phyloP scores from a whole-genome alignment of 2,797 vertebrate genomes.

The Adelosebastes latens region DNA sequence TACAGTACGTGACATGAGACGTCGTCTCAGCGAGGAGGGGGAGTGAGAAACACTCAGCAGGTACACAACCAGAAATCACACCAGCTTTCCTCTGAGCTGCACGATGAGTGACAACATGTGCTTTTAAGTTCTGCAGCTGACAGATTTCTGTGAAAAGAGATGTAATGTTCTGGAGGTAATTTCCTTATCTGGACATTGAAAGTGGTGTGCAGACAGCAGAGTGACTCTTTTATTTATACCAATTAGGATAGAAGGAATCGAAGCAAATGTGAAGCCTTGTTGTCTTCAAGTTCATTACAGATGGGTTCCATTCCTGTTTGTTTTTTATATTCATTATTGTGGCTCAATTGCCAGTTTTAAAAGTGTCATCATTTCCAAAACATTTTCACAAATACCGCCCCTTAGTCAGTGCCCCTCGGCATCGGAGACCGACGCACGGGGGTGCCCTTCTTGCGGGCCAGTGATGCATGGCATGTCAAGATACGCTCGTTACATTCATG shows the following conservation, averaged over 20 bases:
- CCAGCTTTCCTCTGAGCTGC: neutral
- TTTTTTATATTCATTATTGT: neutral
- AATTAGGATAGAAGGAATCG: neutral
- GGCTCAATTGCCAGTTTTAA: neutral
- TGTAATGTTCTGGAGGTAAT: neutral
- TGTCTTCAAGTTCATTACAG: neutral
- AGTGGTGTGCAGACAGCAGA: neutral
- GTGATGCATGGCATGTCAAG: too few species aligned
- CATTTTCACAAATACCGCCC: too few species aligned
- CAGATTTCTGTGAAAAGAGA: constrained; percentile 17
- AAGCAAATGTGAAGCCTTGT: neutral
- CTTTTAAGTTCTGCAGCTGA: neutral
- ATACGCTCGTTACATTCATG: too few species aligned
- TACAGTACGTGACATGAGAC: neutral
- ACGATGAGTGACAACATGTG: neutral
- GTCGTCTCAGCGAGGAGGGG: neutral
- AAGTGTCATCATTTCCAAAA: neutral
- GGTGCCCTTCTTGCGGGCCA: too few species aligned
- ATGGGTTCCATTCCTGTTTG: neutral
- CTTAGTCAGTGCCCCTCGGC: too few species aligned
- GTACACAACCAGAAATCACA: constrained; percentile 1
- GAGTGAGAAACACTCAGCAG: neutral
- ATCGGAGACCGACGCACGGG: too few species aligned
- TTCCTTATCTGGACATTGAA: constrained; percentile 1
- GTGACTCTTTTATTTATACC: neutral